Percentiles rank a stretch among this genome's conserved stretches.
Evolutionary conservation across 2,797 vertebrate genomes (phyloP).

Genomic region (Danio tinwini): DNA sequence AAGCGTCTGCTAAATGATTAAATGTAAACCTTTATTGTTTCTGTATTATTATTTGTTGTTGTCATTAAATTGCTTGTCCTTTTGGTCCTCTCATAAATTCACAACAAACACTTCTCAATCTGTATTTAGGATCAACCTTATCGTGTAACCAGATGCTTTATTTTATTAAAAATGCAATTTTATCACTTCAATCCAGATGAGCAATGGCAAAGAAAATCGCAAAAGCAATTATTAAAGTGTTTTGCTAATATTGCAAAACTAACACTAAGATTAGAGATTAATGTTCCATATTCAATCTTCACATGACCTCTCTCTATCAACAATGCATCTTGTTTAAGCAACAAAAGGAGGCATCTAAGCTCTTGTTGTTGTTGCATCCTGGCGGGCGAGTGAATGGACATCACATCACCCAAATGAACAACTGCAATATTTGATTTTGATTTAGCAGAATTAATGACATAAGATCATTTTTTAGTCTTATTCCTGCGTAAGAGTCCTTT

Average conservation of each 20-base stretch:
- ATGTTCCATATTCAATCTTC: conserved; percentile 40
- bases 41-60: not conserved
- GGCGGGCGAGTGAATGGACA: conserved; percentile 32
- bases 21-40: not conserved
- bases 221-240: conserved; percentile 46
- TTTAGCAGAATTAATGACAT: conserved; percentile 42
- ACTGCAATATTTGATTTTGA: conserved; percentile 31
- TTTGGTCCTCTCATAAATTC: not conserved
- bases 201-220: not conserved
- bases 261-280: conserved; percentile 56
- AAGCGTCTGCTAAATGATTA: too few species aligned
- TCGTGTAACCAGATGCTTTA: conserved; percentile 31
- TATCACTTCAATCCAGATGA: conserved; percentile 24
- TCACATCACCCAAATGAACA: conserved; percentile 41
- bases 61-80: not conserved
- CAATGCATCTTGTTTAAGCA: conserved; percentile 23
- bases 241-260: conserved; percentile 39
- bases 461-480: conserved; percentile 50
- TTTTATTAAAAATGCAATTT: conserved; percentile 31
- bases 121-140: conserved; percentile 33
- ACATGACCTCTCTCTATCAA: conserved; percentile 19
- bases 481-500: conserved; percentile 37
- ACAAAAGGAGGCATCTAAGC: conserved; percentile 49
- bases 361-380: conserved; percentile 43
- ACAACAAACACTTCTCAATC: conserved; percentile 11